Conservation (phyloP, 1,140 invertebrate species). For the Bombus superbus region DNA sequence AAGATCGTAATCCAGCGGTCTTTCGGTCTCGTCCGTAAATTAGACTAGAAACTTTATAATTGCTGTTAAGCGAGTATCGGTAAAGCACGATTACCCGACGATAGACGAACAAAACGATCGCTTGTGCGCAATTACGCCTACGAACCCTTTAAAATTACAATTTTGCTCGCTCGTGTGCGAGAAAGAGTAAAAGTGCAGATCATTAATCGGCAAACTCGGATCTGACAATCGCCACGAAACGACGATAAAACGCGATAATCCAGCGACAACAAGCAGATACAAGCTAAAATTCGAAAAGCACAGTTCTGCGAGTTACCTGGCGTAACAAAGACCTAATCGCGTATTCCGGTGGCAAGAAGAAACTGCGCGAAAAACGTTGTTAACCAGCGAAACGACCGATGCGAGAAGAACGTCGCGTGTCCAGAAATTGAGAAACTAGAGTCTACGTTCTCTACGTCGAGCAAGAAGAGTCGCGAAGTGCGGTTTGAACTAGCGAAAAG, state of each 20-base stretch:
- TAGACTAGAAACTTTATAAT: too few relatives aligned
- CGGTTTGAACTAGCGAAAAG: slow-evolving; percentile 9
- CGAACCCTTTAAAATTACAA: too few relatives aligned
- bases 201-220: too few relatives aligned
- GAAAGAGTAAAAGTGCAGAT: too few relatives aligned
- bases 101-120: too few relatives aligned
- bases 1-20: too few relatives aligned
- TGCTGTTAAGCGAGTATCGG: too few relatives aligned
- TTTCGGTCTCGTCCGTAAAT: too few relatives aligned
- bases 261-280: background rate
- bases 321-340: background rate
- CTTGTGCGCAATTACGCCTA: too few relatives aligned
- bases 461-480: background rate
- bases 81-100: too few relatives aligned
- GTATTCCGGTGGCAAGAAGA: background rate
- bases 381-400: background rate
- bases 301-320: background rate
- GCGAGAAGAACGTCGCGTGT: background rate
- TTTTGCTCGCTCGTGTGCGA: too few relatives aligned
- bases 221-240: too few relatives aligned
- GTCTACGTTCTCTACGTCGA: background rate
- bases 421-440: background rate
- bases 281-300: background rate
- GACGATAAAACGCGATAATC: background rate
- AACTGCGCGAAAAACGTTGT: background rate